Evolutionary conservation across 2,888 invertebrate species (phyloP), one percentile per base, ranked within the genome.

Genomic region (Malthinus seriepunctatus): DNA sequence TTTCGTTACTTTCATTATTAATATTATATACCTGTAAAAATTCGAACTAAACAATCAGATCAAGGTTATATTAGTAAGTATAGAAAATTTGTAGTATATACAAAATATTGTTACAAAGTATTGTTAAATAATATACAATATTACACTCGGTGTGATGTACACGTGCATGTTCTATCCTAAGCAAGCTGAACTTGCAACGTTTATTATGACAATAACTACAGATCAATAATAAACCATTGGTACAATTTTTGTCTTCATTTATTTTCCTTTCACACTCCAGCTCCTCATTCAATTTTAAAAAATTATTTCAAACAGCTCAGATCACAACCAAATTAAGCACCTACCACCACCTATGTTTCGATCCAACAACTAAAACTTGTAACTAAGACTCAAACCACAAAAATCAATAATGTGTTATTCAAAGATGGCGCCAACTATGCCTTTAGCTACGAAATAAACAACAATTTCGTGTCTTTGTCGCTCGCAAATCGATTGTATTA

Each of bases 201-300:
- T 76, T 69, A 76, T 76, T 69, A 76, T 74, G 78, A 78, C 78
- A 78, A 78, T 78, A 78, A 78, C 67, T 73, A 72, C 67, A 70
- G 73, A 73, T 74, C 74, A 76, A 77, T 77, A 77, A 77, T 67
- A 66, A 75, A 71, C 48, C 53, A 58, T 53, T 58, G 58, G 53
- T 58, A 58, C 49, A 58, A 44, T 71, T 71, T 49, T 44, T 56
- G 44, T 50, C 23, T 14, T 11, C 32, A 45, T 56, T 56, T 44
- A 31, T 56, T 49, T 32, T 10, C 33, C n/a, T n/a, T n/a, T n/a
- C n/a, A n/a, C n/a, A n/a, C n/a, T n/a, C n/a, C n/a, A n/a, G n/a
- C n/a, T 9, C 12, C 52, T 32, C 10, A 5, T 34, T 48, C 55
- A 38, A 33, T 34, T 37, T 8, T 5, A 23, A 23, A 23, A 23